Evolutionary conservation across 2,797 vertebrate species (phyloP).

Genomic region (Petrocephalus schoutedeni): DNA sequence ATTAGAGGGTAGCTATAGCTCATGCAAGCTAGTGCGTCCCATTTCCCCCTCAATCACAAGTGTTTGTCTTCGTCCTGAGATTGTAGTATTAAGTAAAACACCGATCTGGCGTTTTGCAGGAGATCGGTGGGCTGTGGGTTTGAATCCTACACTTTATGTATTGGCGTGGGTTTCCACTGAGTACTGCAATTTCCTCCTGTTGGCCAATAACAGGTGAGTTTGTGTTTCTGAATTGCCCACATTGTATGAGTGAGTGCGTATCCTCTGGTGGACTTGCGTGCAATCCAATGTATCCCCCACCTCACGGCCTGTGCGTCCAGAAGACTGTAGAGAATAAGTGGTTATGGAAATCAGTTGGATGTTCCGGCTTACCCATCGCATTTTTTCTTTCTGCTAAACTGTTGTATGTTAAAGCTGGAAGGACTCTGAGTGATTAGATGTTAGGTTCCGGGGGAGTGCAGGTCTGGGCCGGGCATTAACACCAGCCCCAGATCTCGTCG

Average conservation of each 20-base stretch:
- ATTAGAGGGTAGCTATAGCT: neutral
- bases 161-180: neutral
- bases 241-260: neutral
- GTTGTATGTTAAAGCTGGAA: neutral
- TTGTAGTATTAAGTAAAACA: neutral
- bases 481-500: neutral
- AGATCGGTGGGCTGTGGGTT: neutral
- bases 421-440: neutral
- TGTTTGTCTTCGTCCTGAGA: neutral
- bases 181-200: neutral
- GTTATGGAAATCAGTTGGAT: neutral
- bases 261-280: neutral
- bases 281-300: neutral
- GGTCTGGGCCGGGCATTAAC: neutral
- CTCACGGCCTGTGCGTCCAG: neutral
- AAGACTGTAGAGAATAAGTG: neutral
- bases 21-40: neutral
- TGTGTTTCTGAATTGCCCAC: neutral
- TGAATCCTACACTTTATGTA: neutral
- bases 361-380: neutral
- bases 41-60: neutral
- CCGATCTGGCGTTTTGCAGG: neutral
- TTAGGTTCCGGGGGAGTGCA: neutral
- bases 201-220: neutral
- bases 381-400: neutral